Base-by-base conservation (phyloP, 1,140 invertebrate species). In the Panonychus citri region DNA sequence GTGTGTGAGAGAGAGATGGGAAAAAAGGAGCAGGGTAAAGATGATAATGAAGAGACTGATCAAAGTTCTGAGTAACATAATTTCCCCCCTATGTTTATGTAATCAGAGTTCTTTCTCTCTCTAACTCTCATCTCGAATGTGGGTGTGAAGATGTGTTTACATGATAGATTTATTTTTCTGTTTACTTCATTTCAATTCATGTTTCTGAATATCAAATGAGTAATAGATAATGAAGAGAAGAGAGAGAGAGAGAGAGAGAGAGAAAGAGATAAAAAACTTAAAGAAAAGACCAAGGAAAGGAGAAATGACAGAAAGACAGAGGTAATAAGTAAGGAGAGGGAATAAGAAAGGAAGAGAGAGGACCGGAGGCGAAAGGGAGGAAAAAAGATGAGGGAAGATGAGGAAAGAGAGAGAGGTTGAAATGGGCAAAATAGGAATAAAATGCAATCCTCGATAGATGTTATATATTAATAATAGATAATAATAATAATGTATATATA, bases 31-130 rank as follows among this genome's bases (percentile, higher is more conserved):
- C 19, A 40, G 39, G 19, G 39, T 40, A 40, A 40, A 17, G 13
- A 40, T 40, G 2, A 2, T 17, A 17, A n/a, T 3, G 39, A 17
- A 40, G 39, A 39, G 37, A 39, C 19, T 13, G 39, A 40, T 17
- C 39, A 40, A n/a, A 40, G 39, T 40, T 7, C 13, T 40, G 13
- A n/a, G 39, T 13, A 17, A n/a, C 13, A 40, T 40, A 40, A 17
- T 40, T 40, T 40, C 39, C 13, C 39, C 68, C 39, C 13, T n/a
- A 40, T 40, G 13, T 17, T n/a, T 40, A 40, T 40, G 39, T 17
- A 40, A 40, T 40, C 19, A 40, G 39, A 40, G 13, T 40, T 40
- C 39, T 17, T 40, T 40, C 2, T 7, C 7, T 40, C 39, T 17
- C 39, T n/a, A 40, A 40, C 13, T 40, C 39, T 3, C 7, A 40